Base-by-base conservation (phyloP, 2,113 vertebrate genomes). In the Takifugu flavidus region DNA sequence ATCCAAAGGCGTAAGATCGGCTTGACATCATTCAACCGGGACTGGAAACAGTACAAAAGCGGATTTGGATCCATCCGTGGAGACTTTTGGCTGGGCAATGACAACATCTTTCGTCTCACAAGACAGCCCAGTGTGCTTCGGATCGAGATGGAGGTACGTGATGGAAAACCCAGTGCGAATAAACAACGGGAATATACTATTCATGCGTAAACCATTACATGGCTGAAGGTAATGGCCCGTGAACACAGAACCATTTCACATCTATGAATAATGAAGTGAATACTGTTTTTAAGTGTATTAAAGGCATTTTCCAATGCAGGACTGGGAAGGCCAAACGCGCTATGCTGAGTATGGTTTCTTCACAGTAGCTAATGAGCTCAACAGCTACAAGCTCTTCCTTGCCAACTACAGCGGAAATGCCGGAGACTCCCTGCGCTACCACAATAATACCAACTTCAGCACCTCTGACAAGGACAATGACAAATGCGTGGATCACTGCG, bases 371-470 rank as follows among this genome's bases (percentile, higher is more conserved):
- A 94, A 99, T 0, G 96, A 98, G 31, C 28, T 93, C 0, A 99
- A 98, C 77, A 98, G 95, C 90, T 99, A 96, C 65, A 92, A 93
- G 28, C 94, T 98, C 10, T 91, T 94, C 29, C 66, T 99, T 58
- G 92, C 92, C 20, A 94, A 96, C 78, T 98, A 94, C 90, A 95
- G 78, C 0, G 97, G 97, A 10, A 92, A 91, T 0, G 93, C 88
- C 0, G 94, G 90, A 0, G 92, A 98, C 2, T 98, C 97, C 0
- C 83, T 99, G 26, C 70, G 91, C 59, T 99, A 98, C 77, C 97
- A 99, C 86, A 99, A 99, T 90, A 98, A 96, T 90, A 99, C 97
- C 0, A 95, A 94, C 90, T 99, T 99, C 92, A 99, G 97, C 91
- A 96, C 96, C 11, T 93, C 91, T 66, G 88, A 97, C 91, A 98